Evolutionary conservation across 2,888 invertebrate genomes (phyloP), one percentile per base, ranked within the genome.

Genomic region (Ephialtes manifestator): DNA sequence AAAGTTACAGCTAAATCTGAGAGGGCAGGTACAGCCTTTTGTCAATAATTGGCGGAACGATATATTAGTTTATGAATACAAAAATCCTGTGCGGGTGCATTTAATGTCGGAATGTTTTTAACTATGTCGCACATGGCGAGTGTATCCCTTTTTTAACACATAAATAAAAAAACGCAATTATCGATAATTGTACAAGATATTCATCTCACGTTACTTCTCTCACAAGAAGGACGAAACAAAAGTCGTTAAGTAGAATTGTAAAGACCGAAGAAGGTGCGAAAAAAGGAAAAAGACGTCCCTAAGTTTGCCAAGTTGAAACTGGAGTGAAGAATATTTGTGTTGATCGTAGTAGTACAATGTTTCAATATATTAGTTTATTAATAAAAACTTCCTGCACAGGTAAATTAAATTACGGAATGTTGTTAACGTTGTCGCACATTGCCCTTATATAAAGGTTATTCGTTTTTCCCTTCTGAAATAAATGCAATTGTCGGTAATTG

Each of bases 101-200:
- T 24, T 24, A 24, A 24, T 24, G 1, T 24, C 24, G 1, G 24
- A 24, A 24, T 24, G 24, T 24, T 24, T 24, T 24, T 1, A 24
- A 24, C 1, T 24, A 24, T 24, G 24, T 24, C 24, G 24, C 24
- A 24, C 24, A 24, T 24, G 1, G 24, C 24, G n/a, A n/a, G n/a
- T n/a, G n/a, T n/a, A n/a, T n/a, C n/a, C 24, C 24, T 35, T 35
- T 3, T 35, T 7, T 35, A 35, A 4, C n/a, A n/a, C n/a, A n/a
- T n/a, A n/a, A n/a, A n/a, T n/a, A n/a, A 84, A 77, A 74, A 87
- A 87, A 86, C 86, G 83, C 85, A 85, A 86, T 86, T 87, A 86
- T 71, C 74, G 81, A 77, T 86, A 84, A 87, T 76, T 68, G 84
- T 76, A 70, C 65, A 15, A 39, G 48, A 48, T 80, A 80, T 83